phyloP scores from a whole-genome alignment of 2,113 vertebrate genomes.

The Lipophrys pholis region DNA sequence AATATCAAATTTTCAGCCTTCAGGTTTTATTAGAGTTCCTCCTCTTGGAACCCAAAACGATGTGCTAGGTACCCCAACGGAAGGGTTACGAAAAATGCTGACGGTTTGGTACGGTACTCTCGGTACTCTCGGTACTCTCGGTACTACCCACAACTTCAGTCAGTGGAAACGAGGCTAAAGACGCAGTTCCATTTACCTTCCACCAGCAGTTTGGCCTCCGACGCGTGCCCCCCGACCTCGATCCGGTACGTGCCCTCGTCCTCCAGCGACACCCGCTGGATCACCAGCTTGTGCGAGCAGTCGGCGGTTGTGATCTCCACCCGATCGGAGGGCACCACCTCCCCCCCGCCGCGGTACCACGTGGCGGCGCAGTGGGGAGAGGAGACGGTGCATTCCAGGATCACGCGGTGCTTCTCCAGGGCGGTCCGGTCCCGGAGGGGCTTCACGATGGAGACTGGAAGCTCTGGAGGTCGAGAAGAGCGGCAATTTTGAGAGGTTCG shows the following conservation, averaged over 20 bases:
- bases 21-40: too few species aligned
- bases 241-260: slow-evolving; percentile 92
- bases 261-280: slow-evolving; percentile 85
- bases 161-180: too few species aligned
- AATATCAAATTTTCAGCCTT: neutral
- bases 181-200: slow-evolving; percentile 84
- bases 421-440: slow-evolving; percentile 92
- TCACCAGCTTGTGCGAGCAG: slow-evolving; percentile 90
- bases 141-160: too few species aligned
- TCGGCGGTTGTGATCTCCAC: slow-evolving; percentile 89
- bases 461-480: slow-evolving; percentile 73
- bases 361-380: slow-evolving; percentile 82
- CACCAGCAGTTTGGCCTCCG: slow-evolving; percentile 88
- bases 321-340: slow-evolving; percentile 85
- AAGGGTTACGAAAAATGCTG: too few species aligned
- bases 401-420: slow-evolving; percentile 89
- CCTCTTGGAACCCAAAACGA: too few species aligned
- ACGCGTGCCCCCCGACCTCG: slow-evolving; percentile 87
- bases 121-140: too few species aligned
- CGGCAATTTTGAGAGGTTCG: neutral
- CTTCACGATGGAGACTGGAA: slow-evolving; percentile 91
- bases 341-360: slow-evolving; percentile 86
- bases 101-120: too few species aligned
- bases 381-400: slow-evolving; percentile 92
- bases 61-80: too few species aligned